Conservation (phyloP, 2,113 vertebrate species). For the Apodemus speciosus region DNA sequence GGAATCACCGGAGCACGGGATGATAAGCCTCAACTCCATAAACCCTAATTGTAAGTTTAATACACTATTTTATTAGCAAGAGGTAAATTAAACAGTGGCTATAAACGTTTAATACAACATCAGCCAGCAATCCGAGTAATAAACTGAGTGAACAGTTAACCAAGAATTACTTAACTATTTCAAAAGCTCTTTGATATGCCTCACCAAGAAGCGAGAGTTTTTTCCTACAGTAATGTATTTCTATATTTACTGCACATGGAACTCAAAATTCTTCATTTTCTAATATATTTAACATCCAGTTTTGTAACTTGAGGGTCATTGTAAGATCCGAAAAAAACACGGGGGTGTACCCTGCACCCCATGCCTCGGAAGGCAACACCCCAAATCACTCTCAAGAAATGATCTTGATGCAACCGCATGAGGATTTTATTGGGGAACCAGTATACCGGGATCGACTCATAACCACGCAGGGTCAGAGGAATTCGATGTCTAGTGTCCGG, state of each 20-base stretch:
- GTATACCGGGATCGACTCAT: too few relatives aligned
- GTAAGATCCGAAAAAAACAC: too few relatives aligned
- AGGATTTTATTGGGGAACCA: too few relatives aligned
- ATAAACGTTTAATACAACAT: slow-evolving; percentile 62
- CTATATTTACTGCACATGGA: neutral
- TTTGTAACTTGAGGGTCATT: neutral
- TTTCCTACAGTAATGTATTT: neutral
- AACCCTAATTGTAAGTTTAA: slow-evolving; percentile 56
- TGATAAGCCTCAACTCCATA: slow-evolving; percentile 21
- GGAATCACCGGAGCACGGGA: neutral
- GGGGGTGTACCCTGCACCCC: too few relatives aligned
- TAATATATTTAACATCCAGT: neutral
- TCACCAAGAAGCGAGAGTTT: neutral
- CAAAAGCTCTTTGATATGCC: neutral
- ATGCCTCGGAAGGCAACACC: too few relatives aligned
- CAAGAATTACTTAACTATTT: slow-evolving; percentile 53
- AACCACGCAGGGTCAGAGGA: too few relatives aligned
- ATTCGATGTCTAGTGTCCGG: too few relatives aligned
- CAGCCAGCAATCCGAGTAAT: slow-evolving; percentile 37
- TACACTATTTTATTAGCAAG: slow-evolving; percentile 58
- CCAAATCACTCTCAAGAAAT: too few relatives aligned
- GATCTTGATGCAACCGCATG: too few relatives aligned
- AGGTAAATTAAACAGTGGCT: slow-evolving; percentile 47
- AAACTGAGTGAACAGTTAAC: slow-evolving; percentile 33
- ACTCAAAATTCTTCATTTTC: neutral